Conservation (phyloP, 2,797 vertebrate genomes). For the Apogon hyalosoma region DNA sequence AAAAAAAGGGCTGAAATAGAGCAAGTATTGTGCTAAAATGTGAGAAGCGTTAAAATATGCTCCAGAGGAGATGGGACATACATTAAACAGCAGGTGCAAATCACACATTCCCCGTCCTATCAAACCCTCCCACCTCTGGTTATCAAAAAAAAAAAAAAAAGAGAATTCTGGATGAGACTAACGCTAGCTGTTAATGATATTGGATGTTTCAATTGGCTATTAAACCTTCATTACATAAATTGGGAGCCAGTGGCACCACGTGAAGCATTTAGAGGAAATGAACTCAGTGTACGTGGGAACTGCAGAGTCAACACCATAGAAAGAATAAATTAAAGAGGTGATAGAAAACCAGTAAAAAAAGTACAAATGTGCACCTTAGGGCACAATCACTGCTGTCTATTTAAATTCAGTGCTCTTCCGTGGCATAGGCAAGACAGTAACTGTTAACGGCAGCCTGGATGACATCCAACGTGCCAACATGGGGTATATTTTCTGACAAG, state of each 20-base stretch:
- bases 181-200: slow-evolving; percentile 75
- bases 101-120: slow-evolving; percentile 49
- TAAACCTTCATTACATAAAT: slow-evolving; percentile 83
- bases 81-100: slow-evolving; percentile 68
- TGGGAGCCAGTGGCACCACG: slow-evolving; percentile 72
- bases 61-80: slow-evolving; percentile 30
- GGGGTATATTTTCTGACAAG: slow-evolving; percentile 61
- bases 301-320: slow-evolving; percentile 71
- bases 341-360: slow-evolving; percentile 66
- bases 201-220: slow-evolving; percentile 78
- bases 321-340: slow-evolving; percentile 67
- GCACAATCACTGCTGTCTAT: slow-evolving; percentile 70
- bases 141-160: slow-evolving; percentile 43
- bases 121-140: slow-evolving; percentile 55
- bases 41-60: slow-evolving; percentile 23
- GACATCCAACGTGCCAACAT: slow-evolving; percentile 58
- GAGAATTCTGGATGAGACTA: slow-evolving; percentile 60
- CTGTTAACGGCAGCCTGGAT: slow-evolving; percentile 71
- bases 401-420: slow-evolving; percentile 65
- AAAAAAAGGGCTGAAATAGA: slow-evolving; percentile 24
- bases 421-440: slow-evolving; percentile 43
- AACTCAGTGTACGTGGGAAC: slow-evolving; percentile 68
- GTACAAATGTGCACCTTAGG: slow-evolving; percentile 71
- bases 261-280: slow-evolving; percentile 76
- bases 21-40: slow-evolving; percentile 17